Evolutionary conservation across 1,140 invertebrate species (phyloP).

Genomic region (Idris sp.): DNA sequence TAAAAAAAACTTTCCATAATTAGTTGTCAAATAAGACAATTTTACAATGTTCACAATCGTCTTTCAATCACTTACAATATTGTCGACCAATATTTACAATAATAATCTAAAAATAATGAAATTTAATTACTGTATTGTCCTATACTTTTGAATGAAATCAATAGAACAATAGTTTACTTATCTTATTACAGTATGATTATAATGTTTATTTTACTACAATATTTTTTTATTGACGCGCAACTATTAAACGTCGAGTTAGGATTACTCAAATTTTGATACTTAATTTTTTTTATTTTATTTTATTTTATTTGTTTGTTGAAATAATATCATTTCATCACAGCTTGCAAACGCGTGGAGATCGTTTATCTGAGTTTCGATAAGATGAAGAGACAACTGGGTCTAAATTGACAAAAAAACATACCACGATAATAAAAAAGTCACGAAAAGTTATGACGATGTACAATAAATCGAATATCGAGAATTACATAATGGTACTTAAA

Average conservation of each 20-base stretch:
- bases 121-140: conserved; percentile 41
- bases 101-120: conserved; percentile 51
- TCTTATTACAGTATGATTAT: conserved; percentile 14
- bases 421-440: neutral
- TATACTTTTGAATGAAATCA: conserved; percentile 38
- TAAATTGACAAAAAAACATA: conserved; percentile 29
- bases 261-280: conserved; percentile 47
- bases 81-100: conserved; percentile 47
- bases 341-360: conserved; percentile 49
- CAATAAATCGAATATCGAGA: conserved; percentile 5
- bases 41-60: conserved; percentile 4
- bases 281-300: too few relatives aligned
- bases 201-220: conserved; percentile 9
- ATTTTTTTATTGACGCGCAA: conserved; percentile 25
- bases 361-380: conserved; percentile 22
- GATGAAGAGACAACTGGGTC: conserved; percentile 13
- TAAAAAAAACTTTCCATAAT: conserved; percentile 2
- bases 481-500: conserved; percentile 8
- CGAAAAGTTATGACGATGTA: conserved; percentile 11
- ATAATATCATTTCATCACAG: conserved; percentile 59
- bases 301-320: too few relatives aligned
- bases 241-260: conserved; percentile 39
- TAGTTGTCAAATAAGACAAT: conserved; percentile 3
- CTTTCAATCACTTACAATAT: conserved; percentile 15
- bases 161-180: conserved; percentile 28